phyloP scores from a whole-genome alignment of 2,888 invertebrate species.

The Hypomecis punctinalis region DNA sequence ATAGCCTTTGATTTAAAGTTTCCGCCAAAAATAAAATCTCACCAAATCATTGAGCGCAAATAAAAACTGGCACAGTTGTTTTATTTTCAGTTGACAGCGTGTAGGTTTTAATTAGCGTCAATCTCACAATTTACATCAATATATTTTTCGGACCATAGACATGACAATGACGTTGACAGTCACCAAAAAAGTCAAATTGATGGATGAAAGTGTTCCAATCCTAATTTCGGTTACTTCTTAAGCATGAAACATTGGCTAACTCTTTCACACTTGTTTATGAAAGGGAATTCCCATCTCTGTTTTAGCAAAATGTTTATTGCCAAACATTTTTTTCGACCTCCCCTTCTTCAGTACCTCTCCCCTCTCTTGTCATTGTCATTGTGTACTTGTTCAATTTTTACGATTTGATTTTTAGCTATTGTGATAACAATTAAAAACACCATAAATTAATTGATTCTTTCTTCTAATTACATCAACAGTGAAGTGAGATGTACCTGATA shows the following conservation, averaged over 20 bases:
- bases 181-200: not conserved
- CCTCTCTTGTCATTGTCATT: not conserved
- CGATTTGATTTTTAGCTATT: not conserved
- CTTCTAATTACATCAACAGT: conserved; percentile 24
- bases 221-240: not conserved
- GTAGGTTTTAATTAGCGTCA: too few species aligned
- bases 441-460: conserved; percentile 20
- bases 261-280: not conserved
- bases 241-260: not conserved
- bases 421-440: not conserved
- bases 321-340: not conserved
- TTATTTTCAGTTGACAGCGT: too few species aligned
- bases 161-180: not conserved
- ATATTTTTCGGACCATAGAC: not conserved
- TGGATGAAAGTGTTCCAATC: not conserved
- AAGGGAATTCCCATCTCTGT: not conserved
- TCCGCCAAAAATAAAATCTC: too few species aligned
- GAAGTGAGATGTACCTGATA: conserved; percentile 26
- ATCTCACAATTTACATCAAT: too few species aligned
- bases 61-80: too few species aligned
- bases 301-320: not conserved
- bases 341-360: not conserved
- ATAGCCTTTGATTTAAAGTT: too few species aligned
- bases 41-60: too few species aligned
- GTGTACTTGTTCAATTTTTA: not conserved